Percentiles rank a stretch among this genome's conserved stretches.
Conservation (phyloP, 1,140 invertebrate genomes). For the Nasonia giraulti region DNA sequence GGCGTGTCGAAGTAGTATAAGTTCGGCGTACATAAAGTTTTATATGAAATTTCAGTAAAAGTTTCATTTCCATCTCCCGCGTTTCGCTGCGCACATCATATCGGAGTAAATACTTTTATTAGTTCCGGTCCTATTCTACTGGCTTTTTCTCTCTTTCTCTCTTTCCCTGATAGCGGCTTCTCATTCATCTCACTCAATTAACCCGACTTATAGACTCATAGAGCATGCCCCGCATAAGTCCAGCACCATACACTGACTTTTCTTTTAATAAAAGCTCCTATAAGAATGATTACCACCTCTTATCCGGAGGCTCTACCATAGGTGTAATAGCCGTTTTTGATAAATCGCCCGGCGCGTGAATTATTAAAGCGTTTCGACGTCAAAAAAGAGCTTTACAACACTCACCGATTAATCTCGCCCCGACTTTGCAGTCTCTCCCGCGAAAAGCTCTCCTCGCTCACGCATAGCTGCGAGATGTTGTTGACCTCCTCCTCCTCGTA, state of each 20-base stretch:
- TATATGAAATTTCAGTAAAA: constrained; percentile 21
- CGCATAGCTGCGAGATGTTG: background rate
- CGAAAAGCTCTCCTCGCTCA: background rate
- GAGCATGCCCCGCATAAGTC: background rate
- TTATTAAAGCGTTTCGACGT: too few species aligned
- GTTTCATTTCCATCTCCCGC: background rate
- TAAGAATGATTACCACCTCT: too few species aligned
- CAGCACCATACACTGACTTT: background rate
- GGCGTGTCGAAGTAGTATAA: background rate
- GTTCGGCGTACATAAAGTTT: background rate
- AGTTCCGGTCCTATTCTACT: background rate
- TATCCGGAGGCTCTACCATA: too few species aligned
- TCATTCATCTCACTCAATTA: background rate
- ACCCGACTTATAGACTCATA: background rate
- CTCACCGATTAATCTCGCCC: too few species aligned
- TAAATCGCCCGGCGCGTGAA: too few species aligned
- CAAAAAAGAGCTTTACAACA: too few species aligned
- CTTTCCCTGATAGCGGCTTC: background rate
- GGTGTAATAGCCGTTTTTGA: too few species aligned
- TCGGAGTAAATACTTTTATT: background rate
- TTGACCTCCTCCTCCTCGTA: constrained; percentile 8
- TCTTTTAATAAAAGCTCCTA: too few species aligned
- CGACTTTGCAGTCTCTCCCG: background rate
- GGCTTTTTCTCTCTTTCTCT: background rate
- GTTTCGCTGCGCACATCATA: background rate